Percentiles rank a stretch among this genome's conserved stretches.
phyloP scores from a whole-genome alignment of 2,113 vertebrate species.

The Tapirus terrestris region DNA sequence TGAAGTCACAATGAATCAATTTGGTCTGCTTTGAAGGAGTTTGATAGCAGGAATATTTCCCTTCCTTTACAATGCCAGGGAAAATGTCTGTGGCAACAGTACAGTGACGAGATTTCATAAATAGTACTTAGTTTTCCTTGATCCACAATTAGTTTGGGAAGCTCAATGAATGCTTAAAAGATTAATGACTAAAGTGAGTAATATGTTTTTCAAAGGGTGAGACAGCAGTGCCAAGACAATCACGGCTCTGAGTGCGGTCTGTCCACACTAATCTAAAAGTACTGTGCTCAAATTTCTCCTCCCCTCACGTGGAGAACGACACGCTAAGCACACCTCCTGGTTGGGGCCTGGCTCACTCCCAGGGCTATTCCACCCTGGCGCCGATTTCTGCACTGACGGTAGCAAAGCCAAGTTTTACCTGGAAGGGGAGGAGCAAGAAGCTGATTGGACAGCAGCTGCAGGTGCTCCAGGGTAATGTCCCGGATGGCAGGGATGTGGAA shows the following conservation, averaged over 20 bases:
- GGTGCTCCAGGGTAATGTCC: slow-evolving; percentile 97
- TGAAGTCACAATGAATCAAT: rapidly evolving
- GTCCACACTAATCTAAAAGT: no score
- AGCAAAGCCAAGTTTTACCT: slow-evolving; percentile 85
- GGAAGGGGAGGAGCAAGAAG: slow-evolving; percentile 97
- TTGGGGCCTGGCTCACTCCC: neutral
- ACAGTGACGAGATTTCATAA: neutral
- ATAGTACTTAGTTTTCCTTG: neutral
- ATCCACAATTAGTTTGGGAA: neutral
- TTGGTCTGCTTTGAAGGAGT: neutral
- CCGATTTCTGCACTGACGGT: neutral
- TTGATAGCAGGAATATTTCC: neutral
- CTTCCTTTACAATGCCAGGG: neutral
- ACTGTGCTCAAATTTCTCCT: rapidly evolving
- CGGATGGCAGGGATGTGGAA: slow-evolving; percentile 97
- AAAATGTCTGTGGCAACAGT: neutral
- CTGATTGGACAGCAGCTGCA: slow-evolving; percentile 97
- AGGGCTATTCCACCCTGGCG: rapidly evolving
- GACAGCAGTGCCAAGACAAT: neutral
- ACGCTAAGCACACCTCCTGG: rapidly evolving
- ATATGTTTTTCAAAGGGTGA: neutral
- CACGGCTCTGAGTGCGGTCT: rapidly evolving
- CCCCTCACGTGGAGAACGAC: rapidly evolving
- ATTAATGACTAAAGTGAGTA: no score
- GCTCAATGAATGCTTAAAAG: neutral